Base-by-base conservation (phyloP, 2,797 vertebrate species). In the Ptychadena robeensis region DNA sequence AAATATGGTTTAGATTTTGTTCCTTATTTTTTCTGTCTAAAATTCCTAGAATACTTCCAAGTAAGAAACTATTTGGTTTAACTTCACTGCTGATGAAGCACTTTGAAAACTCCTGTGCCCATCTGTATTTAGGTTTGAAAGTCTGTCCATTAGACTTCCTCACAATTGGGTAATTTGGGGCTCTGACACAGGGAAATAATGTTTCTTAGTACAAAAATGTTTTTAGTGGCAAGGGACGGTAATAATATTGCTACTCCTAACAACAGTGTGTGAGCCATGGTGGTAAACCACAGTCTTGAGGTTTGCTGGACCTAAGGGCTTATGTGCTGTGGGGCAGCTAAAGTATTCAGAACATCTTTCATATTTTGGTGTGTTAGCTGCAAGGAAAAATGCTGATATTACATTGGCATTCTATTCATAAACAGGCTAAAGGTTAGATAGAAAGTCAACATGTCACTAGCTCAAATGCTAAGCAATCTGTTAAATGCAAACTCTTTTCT, bases 121-220 rank as follows among this genome's bases (percentile, higher is more conserved):
- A 35, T 81, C 70, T 81, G 80, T 83, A 79, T 83, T 83, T 79
- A 48, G 73, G 57, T 79, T 79, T 61, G 32, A 44, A 38, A 30
- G 25, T 83, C 64, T 44, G 28, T 25, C 35, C 44, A 44, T 74
- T 80, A 44, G 69, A 80, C 64, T 74, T 68, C 82, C 68, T 65
- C 61, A 68, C 82, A 83, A 83, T 83, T 79, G 74, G 74, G 82
- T 73, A 35, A 75, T 84, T 80, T 75, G 76, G 82, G 82, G 82
- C 71, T 71, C 76, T 40, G 3, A 38, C 31, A 40, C 30, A 73
- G 63, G 40, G 67, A 65, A 63, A 77, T 76, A 38, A 70, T 64
- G 35, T 61, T 76, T 59, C 40, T 74, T 74, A 18, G 70, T 67
- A 73, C 11, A 73, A 57, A 75, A 82, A 82, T 69, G 44, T 82